phyloP scores from a whole-genome alignment of 2,113 vertebrate genomes.

The Trochalopteron elliotii region DNA sequence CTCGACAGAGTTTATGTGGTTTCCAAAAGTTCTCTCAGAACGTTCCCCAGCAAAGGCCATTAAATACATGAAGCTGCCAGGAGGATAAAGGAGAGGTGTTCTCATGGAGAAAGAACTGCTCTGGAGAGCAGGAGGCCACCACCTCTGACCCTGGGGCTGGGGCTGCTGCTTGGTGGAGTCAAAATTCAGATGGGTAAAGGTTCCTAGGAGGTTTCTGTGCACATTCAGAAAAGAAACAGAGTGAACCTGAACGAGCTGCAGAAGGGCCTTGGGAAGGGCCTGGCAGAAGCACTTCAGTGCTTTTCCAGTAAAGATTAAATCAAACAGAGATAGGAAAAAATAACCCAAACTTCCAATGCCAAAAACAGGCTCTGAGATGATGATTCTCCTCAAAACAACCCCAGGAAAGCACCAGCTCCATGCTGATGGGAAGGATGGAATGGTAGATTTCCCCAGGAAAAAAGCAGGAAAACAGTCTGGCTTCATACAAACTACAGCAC shows the following conservation, averaged over 20 bases:
- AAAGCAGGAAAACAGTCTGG: background rate
- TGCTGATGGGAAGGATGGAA: background rate
- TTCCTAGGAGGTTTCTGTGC: background rate
- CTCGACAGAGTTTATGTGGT: background rate
- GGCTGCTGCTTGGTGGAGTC: background rate
- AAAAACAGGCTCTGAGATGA: background rate
- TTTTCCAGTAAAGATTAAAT: background rate
- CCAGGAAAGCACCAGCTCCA: background rate
- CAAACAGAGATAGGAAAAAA: background rate
- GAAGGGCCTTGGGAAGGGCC: background rate
- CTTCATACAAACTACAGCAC: background rate
- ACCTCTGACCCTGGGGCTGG: background rate
- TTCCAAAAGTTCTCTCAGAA: background rate
- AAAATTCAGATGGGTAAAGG: background rate
- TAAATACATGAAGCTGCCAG: background rate
- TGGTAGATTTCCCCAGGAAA: background rate
- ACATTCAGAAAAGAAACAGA: background rate
- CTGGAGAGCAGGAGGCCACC: background rate
- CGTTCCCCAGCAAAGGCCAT: background rate
- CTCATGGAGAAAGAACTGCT: background rate
- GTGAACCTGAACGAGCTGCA: background rate
- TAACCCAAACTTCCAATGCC: background rate
- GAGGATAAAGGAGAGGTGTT: background rate
- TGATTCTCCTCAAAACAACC: rapidly evolving
- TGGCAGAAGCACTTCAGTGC: background rate